Percentiles rank a stretch among this genome's conserved stretches.
These are phyloP conservation scores for Dryobotodes eremita DNA, from an alignment of 2,888 invertebrate species.

Conservation along the genomic window DNA sequence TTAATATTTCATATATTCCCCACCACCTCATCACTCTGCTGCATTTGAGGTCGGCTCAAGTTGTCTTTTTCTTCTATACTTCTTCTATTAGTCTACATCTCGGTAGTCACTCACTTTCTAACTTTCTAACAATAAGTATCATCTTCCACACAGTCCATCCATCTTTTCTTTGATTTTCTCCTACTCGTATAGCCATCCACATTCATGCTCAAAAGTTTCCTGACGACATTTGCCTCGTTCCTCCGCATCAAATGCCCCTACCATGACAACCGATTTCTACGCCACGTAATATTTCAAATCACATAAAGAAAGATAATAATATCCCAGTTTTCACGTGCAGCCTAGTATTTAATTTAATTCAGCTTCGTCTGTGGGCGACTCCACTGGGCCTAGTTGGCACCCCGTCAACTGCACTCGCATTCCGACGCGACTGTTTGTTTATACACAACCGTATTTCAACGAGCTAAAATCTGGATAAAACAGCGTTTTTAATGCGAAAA, in stretches of 20 bases:
- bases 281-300: not conserved
- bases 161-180: not conserved
- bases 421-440: conserved; percentile 66
- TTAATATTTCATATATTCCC: not conserved
- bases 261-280: not conserved
- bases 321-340: conserved; percentile 67
- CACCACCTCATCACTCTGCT: not conserved
- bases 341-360: conserved; percentile 70
- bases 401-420: conserved; percentile 72
- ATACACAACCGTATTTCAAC: conserved; percentile 67
- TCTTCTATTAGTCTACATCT: not conserved
- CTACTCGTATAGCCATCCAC: not conserved
- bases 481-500: conserved; percentile 49
- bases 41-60: not conserved
- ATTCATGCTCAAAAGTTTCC: not conserved
- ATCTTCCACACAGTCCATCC: not conserved
- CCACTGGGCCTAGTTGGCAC: conserved; percentile 73
- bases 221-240: no score
- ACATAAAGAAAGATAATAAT: conserved; percentile 65
- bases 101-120: not conserved
- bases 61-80: not conserved
- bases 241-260: not conserved
- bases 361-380: conserved; percentile 59
- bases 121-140: not conserved
- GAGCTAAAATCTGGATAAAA: conserved; percentile 46